Conservation (phyloP, 2,888 invertebrate species). For the Tetanocera ferruginea region DNA sequence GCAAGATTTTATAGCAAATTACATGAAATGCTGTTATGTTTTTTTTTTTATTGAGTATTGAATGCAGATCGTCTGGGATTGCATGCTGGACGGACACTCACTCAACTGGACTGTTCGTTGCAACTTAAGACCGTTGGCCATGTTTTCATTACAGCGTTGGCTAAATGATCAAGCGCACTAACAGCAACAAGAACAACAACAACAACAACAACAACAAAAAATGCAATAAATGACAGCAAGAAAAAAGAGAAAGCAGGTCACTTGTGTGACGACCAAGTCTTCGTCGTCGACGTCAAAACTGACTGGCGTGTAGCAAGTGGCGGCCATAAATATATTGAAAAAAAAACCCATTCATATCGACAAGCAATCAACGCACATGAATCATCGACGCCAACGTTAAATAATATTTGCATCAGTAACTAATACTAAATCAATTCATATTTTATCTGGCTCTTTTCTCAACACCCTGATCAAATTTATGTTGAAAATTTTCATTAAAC, state of each 20-base stretch:
- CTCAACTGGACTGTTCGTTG: neutral
- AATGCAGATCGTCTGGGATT: slow-evolving; percentile 6
- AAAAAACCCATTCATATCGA: neutral
- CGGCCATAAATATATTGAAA: neutral
- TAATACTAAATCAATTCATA: too few relatives aligned
- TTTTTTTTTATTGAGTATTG: too few relatives aligned
- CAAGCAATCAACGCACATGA: too few relatives aligned
- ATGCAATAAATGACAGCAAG: slow-evolving; percentile 48
- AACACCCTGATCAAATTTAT: neutral
- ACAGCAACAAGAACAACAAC: slow-evolving; percentile 19
- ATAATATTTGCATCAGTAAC: too few relatives aligned
- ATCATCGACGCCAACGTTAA: too few relatives aligned
- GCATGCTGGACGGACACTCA: neutral
- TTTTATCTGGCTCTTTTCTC: too few relatives aligned
- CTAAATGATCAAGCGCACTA: too few relatives aligned
- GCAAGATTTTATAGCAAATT: too few relatives aligned
- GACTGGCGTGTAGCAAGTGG: neutral
- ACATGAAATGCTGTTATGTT: too few relatives aligned
- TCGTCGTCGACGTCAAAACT: neutral
- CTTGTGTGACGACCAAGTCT: slow-evolving; percentile 60
- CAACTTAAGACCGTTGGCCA: neutral
- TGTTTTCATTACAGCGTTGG: neutral
- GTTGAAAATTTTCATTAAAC: neutral
- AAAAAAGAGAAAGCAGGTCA: slow-evolving; percentile 68
- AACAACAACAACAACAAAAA: slow-evolving; percentile 41